Percentiles rank a stretch among this genome's conserved stretches.
These are phyloP conservation scores for Mastigias papua DNA, from an alignment of 30 jellyfish, hydroid and myxozoan genomes.

Conservation along the genomic window DNA sequence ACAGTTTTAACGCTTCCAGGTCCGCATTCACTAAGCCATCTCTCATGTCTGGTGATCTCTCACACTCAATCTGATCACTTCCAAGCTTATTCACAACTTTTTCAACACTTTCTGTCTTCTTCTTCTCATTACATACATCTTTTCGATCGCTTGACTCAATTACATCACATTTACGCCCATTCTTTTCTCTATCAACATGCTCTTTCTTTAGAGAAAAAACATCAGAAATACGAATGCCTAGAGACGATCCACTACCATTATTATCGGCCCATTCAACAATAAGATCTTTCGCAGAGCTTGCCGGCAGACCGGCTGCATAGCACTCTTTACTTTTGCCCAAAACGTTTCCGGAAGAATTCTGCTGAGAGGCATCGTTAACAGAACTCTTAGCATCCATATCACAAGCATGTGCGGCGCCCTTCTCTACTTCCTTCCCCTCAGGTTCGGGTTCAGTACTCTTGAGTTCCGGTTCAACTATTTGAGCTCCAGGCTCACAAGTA, in stretches of 20 bases:
- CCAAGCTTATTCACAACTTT: no score
- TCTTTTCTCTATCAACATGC: neutral
- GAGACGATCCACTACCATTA: neutral
- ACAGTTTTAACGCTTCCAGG: neutral
- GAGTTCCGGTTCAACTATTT: neutral
- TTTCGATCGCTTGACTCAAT: neutral
- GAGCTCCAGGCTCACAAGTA: neutral
- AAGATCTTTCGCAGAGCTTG: conserved; percentile 1
- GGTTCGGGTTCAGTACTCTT: no score
- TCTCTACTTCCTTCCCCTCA: no score
- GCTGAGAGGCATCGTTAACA: neutral
- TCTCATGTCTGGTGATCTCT: neutral
- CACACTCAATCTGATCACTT: no score
- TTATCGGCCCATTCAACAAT: conserved; percentile 32
- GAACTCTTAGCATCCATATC: neutral
- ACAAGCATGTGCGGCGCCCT: neutral
- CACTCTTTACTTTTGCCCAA: neutral
- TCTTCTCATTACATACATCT: neutral
- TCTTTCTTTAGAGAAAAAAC: conserved; percentile 46
- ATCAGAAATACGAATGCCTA: conserved; percentile 66
- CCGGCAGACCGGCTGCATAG: neutral
- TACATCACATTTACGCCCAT: neutral
- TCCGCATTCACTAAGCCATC: neutral
- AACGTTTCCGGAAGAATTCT: neutral
- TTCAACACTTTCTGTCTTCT: no score